Evolutionary conservation across 2,113 vertebrate species (phyloP).

Genomic region (mouse (Mus musculus)): GRCm39 chr2:35474001-35474500

Average conservation of each 20-base stretch:
- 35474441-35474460: not conserved
- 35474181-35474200: not conserved
- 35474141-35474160: not conserved
- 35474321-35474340: not conserved
- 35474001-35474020: not conserved
- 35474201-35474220: not conserved
- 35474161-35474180: not conserved
- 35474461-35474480: slow-evolving; percentile 30
- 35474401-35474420: not conserved
- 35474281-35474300: not conserved
- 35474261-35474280: not conserved
- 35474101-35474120: not conserved
- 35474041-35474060: not conserved
- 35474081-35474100: not conserved
- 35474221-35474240: not conserved
- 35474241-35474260: not conserved
- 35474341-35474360: slow-evolving; percentile 19
- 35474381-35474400: slow-evolving; percentile 15
- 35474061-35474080: not conserved
- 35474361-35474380: slow-evolving; percentile 38
- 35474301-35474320: not conserved
- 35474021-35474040: too few relatives aligned
- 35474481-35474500: not conserved
- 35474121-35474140: not conserved
- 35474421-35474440: slow-evolving; percentile 2